Evolutionary conservation across 2,113 vertebrate genomes (phyloP).

Genomic region (Cervus canadensis): DNA sequence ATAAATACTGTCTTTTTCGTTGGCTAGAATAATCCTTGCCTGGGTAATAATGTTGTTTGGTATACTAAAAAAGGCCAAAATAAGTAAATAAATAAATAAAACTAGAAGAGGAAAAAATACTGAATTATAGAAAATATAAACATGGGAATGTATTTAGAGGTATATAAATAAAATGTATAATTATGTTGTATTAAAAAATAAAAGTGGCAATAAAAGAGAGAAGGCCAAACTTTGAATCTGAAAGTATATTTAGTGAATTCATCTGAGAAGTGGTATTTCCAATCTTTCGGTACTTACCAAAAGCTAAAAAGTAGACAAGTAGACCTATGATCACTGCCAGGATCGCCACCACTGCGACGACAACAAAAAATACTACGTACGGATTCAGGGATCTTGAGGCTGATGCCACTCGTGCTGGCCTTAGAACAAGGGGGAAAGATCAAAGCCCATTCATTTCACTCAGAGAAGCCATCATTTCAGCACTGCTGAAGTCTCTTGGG

Average conservation of each 20-base stretch:
- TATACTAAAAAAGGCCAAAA: background rate
- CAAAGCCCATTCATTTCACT: background rate
- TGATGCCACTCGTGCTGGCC: conserved; percentile 29
- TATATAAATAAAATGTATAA: background rate
- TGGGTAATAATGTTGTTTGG: background rate
- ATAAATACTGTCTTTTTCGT: background rate
- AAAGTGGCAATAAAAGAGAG: background rate
- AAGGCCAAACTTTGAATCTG: background rate
- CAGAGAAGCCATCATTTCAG: background rate
- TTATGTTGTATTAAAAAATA: background rate
- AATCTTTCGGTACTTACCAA: conserved; percentile 72
- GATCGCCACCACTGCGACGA: conserved; percentile 59
- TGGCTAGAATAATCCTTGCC: background rate
- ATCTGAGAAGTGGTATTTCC: background rate
- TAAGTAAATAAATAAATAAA: background rate
- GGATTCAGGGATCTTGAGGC: conserved; percentile 74
- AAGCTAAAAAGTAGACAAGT: conserved; percentile 77
- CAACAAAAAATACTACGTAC: conserved; percentile 66
- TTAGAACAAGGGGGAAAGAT: conserved; percentile 17
- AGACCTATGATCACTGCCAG: conserved; percentile 72
- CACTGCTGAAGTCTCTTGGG: background rate
- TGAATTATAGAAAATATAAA: background rate
- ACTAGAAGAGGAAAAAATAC: background rate
- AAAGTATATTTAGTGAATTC: background rate
- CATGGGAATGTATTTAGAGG: background rate